phyloP scores from a whole-genome alignment of 1,140 invertebrate species.

The Rhyzopertha dominica region DNA sequence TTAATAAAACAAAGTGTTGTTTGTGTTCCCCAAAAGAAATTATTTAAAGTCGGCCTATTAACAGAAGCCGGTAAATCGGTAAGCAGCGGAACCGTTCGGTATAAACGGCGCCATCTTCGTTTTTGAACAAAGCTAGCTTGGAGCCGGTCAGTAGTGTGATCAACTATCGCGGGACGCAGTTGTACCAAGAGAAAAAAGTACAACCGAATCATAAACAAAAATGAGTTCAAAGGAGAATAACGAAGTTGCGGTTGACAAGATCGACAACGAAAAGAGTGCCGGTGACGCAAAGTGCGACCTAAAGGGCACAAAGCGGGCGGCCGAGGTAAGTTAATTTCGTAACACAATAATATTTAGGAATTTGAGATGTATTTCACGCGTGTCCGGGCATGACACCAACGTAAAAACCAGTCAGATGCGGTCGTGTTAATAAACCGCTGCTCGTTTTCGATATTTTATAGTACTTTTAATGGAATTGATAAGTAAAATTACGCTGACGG shows the following conservation, averaged over 20 bases:
- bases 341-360: too few relatives aligned
- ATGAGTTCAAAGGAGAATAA: slow-evolving; percentile 84
- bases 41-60: slow-evolving; percentile 9
- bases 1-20: slow-evolving; percentile 7
- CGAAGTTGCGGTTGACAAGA: slow-evolving; percentile 77
- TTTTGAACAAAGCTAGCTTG: slow-evolving; percentile 67
- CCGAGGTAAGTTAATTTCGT: slow-evolving; percentile 81
- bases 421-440: too few relatives aligned
- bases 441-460: too few relatives aligned
- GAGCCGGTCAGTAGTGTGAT: slow-evolving; percentile 58
- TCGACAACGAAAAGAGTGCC: slow-evolving; percentile 66
- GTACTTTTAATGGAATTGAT: too few relatives aligned
- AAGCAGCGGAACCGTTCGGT: slow-evolving; percentile 55
- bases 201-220: slow-evolving; percentile 53
- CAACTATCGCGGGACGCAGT: slow-evolving; percentile 50
- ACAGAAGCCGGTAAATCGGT: slow-evolving; percentile 43
- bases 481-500: too few relatives aligned
- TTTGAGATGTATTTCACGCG: too few relatives aligned
- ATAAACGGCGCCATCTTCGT: slow-evolving; percentile 75
- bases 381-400: too few relatives aligned
- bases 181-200: slow-evolving; percentile 43
- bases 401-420: too few relatives aligned
- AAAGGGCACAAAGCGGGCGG: slow-evolving; percentile 81
- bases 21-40: slow-evolving; percentile 7
- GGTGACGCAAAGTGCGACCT: slow-evolving; percentile 71